Conservation (phyloP, 2,797 vertebrate genomes). For the Tolypeutes matacus region DNA sequence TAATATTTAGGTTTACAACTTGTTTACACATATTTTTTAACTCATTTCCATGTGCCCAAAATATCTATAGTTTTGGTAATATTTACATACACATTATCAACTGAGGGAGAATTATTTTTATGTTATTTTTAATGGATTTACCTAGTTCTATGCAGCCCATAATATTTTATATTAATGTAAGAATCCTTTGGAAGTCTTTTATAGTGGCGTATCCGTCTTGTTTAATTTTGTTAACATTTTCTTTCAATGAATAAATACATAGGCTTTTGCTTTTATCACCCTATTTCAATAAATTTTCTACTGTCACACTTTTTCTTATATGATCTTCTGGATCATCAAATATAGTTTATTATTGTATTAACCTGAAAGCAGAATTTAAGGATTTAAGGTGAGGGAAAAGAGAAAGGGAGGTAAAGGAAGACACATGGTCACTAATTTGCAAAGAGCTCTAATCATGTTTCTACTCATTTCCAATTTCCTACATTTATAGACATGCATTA, state of each 20-base stretch:
- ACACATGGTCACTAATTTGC: background rate
- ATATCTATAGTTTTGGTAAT: constrained; percentile 15
- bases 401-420: background rate
- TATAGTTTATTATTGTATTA: constrained; percentile 30
- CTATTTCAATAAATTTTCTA: constrained; percentile 67
- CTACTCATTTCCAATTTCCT: background rate
- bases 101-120: constrained; percentile 3
- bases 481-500: background rate
- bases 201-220: background rate
- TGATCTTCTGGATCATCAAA: constrained; percentile 62
- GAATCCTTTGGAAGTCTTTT: constrained; percentile 53
- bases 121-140: constrained; percentile 41
- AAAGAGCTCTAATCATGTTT: background rate
- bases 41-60: background rate
- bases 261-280: background rate
- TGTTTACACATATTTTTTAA: constrained; percentile 46
- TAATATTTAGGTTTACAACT: constrained; percentile 9
- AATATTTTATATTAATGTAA: constrained; percentile 55
- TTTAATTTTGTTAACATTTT: no score
- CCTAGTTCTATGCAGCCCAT: constrained; percentile 40
- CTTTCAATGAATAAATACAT: no score
- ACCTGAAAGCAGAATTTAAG: constrained; percentile 54
- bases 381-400: constrained; percentile 25
- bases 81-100: background rate
- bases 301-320: constrained; percentile 35